Percentiles rank a stretch among this genome's conserved stretches.
Conservation (phyloP, 2,888 invertebrate species). For the Elegia similella region DNA sequence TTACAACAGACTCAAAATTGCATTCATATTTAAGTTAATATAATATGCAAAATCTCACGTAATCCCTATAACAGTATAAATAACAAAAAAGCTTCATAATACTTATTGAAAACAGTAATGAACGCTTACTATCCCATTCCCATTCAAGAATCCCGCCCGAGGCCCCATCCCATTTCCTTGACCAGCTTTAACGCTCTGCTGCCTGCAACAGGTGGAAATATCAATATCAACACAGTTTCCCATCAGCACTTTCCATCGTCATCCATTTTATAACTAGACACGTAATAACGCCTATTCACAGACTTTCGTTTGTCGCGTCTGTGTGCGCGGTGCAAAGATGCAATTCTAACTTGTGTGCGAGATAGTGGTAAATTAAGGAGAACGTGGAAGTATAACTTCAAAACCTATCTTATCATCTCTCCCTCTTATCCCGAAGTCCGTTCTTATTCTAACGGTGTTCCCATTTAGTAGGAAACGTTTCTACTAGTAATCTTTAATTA, state of each 20-base stretch:
- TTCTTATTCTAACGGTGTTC: no score
- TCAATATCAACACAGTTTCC: background rate
- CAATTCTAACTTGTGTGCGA: slow-evolving; percentile 24
- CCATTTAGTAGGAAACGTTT: no score
- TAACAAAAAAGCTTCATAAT: no score
- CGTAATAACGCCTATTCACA: slow-evolving; percentile 37
- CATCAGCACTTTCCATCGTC: slow-evolving; percentile 11
- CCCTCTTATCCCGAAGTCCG: no score
- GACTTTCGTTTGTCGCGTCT: slow-evolving; percentile 44
- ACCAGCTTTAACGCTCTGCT: background rate
- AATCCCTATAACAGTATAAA: no score
- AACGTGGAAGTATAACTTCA: background rate
- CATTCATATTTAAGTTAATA: no score
- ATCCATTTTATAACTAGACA: slow-evolving; percentile 22
- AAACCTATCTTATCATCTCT: no score
- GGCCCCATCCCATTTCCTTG: background rate
- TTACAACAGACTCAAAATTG: no score
- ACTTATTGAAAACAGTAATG: no score
- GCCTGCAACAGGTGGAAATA: background rate
- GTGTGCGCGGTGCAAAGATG: slow-evolving; percentile 23
- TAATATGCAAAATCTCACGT: no score
- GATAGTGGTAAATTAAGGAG: slow-evolving; percentile 15
- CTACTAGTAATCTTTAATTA: no score
- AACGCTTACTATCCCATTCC: no score
- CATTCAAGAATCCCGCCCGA: background rate